Conservation (phyloP, 2,888 invertebrate species). For the Temnothorax unifasciatus region DNA sequence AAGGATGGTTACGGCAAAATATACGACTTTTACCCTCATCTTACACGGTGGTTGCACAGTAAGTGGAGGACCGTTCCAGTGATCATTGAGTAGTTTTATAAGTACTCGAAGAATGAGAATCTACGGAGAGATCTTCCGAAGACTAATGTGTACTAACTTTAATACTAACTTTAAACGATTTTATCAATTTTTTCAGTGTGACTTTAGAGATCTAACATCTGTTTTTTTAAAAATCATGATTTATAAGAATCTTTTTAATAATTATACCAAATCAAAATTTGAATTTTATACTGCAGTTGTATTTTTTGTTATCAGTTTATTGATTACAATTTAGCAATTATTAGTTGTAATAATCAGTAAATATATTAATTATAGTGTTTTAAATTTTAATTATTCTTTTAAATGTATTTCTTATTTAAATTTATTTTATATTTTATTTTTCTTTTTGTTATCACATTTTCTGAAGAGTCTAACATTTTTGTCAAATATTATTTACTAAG, state of each 20-base stretch:
- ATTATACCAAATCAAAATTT: background rate
- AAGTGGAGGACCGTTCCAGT: background rate
- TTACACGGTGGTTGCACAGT: constrained; percentile 32
- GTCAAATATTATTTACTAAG: background rate
- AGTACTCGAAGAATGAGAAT: background rate
- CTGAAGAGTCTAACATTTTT: background rate
- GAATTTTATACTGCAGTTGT: background rate
- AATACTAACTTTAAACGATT: background rate
- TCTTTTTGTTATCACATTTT: background rate
- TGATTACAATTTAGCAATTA: background rate
- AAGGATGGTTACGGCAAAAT: constrained; percentile 49
- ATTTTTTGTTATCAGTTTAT: background rate
- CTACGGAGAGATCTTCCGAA: background rate
- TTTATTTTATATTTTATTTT: background rate
- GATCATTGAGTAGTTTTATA: background rate
- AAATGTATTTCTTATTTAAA: background rate
- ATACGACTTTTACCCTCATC: constrained; percentile 50
- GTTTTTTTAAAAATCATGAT: background rate
- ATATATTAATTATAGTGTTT: background rate
- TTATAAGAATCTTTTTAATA: background rate
- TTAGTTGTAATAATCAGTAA: background rate
- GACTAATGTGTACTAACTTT: too few species aligned
- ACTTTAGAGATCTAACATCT: background rate
- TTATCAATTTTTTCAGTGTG: constrained; percentile 3
- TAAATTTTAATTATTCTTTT: background rate